Base-by-base conservation (phyloP, 2,888 invertebrate genomes). In the Nineta flava region DNA sequence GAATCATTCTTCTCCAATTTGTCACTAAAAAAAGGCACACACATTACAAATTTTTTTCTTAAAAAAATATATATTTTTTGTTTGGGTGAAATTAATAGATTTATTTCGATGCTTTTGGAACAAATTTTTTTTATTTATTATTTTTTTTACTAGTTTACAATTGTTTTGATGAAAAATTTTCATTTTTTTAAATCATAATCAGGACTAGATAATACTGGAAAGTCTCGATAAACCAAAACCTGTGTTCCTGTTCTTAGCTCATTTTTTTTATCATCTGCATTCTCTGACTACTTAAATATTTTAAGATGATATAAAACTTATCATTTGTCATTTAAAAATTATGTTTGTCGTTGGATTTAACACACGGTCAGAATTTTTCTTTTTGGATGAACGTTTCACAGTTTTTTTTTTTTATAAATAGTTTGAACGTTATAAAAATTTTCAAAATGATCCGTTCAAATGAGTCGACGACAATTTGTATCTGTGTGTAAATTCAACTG, bases 121-220 rank as follows among this genome's bases (percentile, higher is more conserved):
- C 19, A 19, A 19, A n/a, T n/a, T n/a, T 26, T 26, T 26, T 26
- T 26, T 26, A 7, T 26, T 26, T 26, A 7, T 26, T 26, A 7
- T 26, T 26, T 19, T 19, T 19, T 19, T 26, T 26, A 7, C 26
- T 26, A 26, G 26, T 26, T 26, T 26, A 26, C 26, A 26, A 26
- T 26, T 26, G 26, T 26, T 38, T 38, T 38, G 38, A 38, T 38
- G 38, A 38, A 38, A 38, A 47, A 16, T 47, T 47, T 16, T 17
- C n/a, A 35, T n/a, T 35, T 34, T 47, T 47, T 34, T 41, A 26
- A 34, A 41, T 41, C 41, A 49, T 49, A 49, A 49, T 66, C 73
- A 74, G 73, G 76, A 77, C 76, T 76, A 77, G 77, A 76, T 76
- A 77, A 77, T 77, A 77, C 77, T 77, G 76, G 76, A 73, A 71